Percentiles rank a stretch among this genome's conserved stretches.
phyloP scores from a whole-genome alignment of 1,140 invertebrate genomes.

The Drosophila albomicans region DNA sequence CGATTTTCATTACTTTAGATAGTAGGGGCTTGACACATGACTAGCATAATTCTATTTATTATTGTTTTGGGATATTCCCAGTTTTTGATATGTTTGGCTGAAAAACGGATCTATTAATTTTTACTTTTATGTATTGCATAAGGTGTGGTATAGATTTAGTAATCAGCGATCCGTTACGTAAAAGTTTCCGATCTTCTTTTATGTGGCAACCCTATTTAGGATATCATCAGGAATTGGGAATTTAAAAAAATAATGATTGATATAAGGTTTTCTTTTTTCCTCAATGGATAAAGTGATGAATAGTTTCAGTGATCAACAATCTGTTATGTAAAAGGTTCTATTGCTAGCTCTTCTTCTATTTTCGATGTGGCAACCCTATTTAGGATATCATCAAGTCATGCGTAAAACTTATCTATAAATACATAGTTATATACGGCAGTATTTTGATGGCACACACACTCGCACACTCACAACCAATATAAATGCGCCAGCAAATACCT shows the following conservation, averaged over 20 bases:
- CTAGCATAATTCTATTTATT: no score
- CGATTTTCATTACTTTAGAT: no score
- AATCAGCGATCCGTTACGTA: slow-evolving; percentile 13
- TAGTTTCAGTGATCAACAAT: neutral
- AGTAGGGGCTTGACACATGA: no score
- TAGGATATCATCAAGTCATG: slow-evolving; percentile 75
- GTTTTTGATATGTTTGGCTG: no score
- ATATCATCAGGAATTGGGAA: slow-evolving; percentile 57
- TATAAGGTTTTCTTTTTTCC: no score
- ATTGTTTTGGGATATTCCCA: no score
- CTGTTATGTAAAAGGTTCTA: slow-evolving; percentile 34
- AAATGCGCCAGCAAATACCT: slow-evolving; percentile 54
- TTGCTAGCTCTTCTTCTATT: neutral
- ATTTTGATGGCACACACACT: slow-evolving; percentile 53
- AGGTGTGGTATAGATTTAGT: neutral
- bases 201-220: slow-evolving; percentile 53
- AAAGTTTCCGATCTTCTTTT: neutral
- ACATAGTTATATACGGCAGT: slow-evolving; percentile 31
- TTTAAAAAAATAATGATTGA: no score
- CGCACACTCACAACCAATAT: slow-evolving; percentile 7
- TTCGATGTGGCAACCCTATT: slow-evolving; percentile 47
- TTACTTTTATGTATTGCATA: neutral
- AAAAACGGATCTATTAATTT: no score
- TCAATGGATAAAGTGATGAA: neutral
- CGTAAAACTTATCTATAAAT: slow-evolving; percentile 78